Evolutionary conservation across 2,888 invertebrate species (phyloP), one percentile per base, ranked within the genome.

Genomic region (Unio pictorum): DNA sequence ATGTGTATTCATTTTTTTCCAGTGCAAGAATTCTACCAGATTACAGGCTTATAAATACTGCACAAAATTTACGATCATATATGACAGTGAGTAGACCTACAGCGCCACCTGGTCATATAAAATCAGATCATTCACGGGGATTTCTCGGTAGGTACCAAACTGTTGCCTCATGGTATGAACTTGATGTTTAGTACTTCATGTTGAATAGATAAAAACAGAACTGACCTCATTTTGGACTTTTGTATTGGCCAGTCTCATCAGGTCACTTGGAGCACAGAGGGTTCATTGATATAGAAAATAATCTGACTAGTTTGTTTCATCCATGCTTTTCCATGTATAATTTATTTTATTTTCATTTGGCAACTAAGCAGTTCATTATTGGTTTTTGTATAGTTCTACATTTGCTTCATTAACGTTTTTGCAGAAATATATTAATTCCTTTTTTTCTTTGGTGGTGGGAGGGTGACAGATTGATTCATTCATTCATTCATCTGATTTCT

Each of bases 51-150:
- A 80, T 84, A 17, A 87, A 88, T 68, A 86, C 84, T 17, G 78
- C 85, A 57, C 84, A 88, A 68, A 86, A 83, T 67, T 74, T 87
- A 17, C 75, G 88, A 30, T 85, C 87, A 0, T 89, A 88, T 66
- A 77, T 88, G 64, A 87, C 88, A 1, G 87, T 89, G 0, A 86
- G 83, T 69, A 62, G 89, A 74, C 88, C 89, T 2, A 70, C 80
- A 30, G 80, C 80, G 7, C 81, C 75, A 8, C 76, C 82, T 2
- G 69, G 73, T 45, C 71, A 79, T 20, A 68, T 72, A 4, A 73
- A 71, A 15, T 45, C 45, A 45, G 45, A 45, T 45, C 45, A 45
- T 45, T 45, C 45, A 11, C 8, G 11, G 18, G 28, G n/a, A 30
- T 8, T 8, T 26, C 30, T 61, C 17, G 28, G 30, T 61, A 26